Evolutionary conservation across 2,888 invertebrate genomes (phyloP).

Genomic region (Subacronicta megacephala): DNA sequence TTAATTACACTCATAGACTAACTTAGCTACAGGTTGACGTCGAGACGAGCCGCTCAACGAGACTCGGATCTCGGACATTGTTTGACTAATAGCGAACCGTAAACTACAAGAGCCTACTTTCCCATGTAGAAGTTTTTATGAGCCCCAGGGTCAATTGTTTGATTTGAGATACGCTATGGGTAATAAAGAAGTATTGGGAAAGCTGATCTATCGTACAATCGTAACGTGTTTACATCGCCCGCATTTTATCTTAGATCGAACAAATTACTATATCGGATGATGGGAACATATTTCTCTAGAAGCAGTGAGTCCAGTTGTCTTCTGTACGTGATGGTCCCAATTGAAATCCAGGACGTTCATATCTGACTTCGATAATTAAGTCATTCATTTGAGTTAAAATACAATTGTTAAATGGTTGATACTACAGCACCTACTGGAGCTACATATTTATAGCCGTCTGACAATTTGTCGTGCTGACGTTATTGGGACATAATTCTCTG

Average conservation of each 20-base stretch:
- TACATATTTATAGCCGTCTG: slow-evolving; percentile 75
- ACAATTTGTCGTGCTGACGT: slow-evolving; percentile 79
- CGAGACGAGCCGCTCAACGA: slow-evolving; percentile 62
- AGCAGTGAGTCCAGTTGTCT: too few species aligned
- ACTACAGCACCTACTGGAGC: slow-evolving; percentile 54
- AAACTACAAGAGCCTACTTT: slow-evolving; percentile 64
- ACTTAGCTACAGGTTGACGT: slow-evolving; percentile 45
- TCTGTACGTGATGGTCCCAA: too few species aligned
- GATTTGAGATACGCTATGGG: slow-evolving; percentile 60
- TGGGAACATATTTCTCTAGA: slow-evolving; percentile 35
- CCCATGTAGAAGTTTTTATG: slow-evolving; percentile 75
- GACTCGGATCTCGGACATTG: slow-evolving; percentile 72
- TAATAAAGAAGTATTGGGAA: slow-evolving; percentile 58
- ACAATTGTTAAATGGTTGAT: slow-evolving; percentile 63
- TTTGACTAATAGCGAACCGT: slow-evolving; percentile 76
- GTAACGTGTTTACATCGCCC: slow-evolving; percentile 42
- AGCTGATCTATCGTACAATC: slow-evolving; percentile 49
- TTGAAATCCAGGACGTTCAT: too few species aligned
- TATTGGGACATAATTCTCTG: slow-evolving; percentile 72
- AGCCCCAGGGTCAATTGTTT: slow-evolving; percentile 60
- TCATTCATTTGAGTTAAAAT: slow-evolving; percentile 36
- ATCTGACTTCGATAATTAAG: slow-evolving; percentile 2
- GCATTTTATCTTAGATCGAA: slow-evolving; percentile 48
- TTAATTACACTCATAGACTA: slow-evolving; percentile 7
- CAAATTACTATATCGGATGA: slow-evolving; percentile 50